Percentiles rank a stretch among this genome's conserved stretches.
Conservation (phyloP, 1,140 invertebrate species). For the Berghia stephanieae region DNA sequence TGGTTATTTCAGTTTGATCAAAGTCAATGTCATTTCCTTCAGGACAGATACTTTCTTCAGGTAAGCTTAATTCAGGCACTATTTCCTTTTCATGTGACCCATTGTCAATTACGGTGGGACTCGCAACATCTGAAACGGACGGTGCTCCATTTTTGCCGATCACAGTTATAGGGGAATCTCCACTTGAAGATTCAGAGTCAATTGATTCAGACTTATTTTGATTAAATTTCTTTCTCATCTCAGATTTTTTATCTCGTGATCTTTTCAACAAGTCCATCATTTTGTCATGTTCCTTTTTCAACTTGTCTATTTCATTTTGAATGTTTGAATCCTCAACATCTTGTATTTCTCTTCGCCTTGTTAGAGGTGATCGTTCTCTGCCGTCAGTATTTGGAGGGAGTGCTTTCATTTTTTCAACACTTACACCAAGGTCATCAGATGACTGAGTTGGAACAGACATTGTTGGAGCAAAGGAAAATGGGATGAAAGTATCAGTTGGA, state of each 20-base stretch:
- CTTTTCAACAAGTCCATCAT: constrained; percentile 49
- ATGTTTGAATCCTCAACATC: background rate
- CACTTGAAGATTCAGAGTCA: constrained; percentile 31
- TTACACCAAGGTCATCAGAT: no score
- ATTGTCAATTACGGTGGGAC: no score
- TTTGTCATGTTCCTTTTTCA: constrained; percentile 51
- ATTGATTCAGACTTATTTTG: background rate
- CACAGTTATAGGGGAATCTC: constrained; percentile 33
- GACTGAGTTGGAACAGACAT: no score
- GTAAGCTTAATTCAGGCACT: no score
- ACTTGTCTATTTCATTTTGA: constrained; percentile 44
- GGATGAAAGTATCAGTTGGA: no score
- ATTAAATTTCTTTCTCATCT: background rate
- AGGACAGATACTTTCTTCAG: no score
- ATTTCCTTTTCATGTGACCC: no score
- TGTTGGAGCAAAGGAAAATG: no score
- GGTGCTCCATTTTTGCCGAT: constrained; percentile 20
- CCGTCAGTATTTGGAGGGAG: no score
- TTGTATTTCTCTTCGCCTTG: background rate
- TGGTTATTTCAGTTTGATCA: no score
- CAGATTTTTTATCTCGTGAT: constrained; percentile 28
- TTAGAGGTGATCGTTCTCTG: constrained; percentile 21
- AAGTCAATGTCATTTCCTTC: no score
- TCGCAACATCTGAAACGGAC: background rate
- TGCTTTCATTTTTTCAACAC: no score